Evolutionary conservation across 2,113 vertebrate species (phyloP).

Genomic region (Sinosuthora webbiana): DNA sequence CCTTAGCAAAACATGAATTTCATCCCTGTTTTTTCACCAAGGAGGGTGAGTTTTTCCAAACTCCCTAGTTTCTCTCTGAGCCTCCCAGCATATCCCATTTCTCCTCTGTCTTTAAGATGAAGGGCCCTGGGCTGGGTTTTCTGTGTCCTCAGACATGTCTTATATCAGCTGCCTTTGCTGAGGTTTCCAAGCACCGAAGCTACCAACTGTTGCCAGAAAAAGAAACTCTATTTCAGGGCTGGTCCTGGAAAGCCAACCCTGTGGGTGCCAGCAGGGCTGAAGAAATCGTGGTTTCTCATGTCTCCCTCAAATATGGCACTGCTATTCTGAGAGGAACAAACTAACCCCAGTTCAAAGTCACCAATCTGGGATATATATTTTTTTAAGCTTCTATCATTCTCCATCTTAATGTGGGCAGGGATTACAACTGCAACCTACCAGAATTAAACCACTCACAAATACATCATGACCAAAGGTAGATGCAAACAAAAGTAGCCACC

Average conservation of each 20-base stretch:
- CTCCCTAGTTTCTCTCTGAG: not conserved
- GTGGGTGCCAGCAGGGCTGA: not conserved
- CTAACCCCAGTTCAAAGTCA: not conserved
- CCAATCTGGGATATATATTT: not conserved
- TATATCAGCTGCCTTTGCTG: not conserved
- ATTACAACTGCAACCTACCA: not conserved
- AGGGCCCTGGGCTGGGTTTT: not conserved
- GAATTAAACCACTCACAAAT: not conserved
- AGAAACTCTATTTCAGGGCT: slow-evolving; percentile 31
- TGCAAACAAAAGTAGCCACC: not conserved
- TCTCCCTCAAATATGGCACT: not conserved
- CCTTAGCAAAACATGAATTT: not conserved
- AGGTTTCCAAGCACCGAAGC: slow-evolving; percentile 1
- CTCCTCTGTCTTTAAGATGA: not conserved
- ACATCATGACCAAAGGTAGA: not conserved
- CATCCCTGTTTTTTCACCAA: not conserved
- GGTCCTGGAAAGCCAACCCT: slow-evolving; percentile 32
- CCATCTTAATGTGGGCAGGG: not conserved
- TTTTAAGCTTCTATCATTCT: not conserved
- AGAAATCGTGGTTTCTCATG: not conserved
- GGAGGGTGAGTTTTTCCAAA: not conserved
- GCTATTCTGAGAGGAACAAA: slow-evolving; percentile 15
- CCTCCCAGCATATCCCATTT: not conserved
- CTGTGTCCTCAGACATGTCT: not conserved
- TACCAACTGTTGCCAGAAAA: not conserved